Conservation (phyloP, 2,888 invertebrate genomes). For the Incurvaria masculella region DNA sequence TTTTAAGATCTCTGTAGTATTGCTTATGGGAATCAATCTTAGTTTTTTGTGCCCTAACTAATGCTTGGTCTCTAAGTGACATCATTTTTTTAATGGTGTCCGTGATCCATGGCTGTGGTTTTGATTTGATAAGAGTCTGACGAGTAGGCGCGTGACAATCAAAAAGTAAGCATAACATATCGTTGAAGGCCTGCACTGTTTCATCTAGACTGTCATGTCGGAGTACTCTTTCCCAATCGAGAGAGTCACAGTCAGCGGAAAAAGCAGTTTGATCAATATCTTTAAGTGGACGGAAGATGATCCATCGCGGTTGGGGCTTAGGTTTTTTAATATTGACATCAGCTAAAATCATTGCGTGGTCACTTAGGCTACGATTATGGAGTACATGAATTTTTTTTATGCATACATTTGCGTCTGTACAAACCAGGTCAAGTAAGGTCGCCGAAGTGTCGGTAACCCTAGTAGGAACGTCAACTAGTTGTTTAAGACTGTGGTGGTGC, state of each 20-base stretch:
- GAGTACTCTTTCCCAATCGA: background rate
- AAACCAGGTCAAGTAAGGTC: constrained; percentile 1
- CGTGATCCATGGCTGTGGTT: too few species aligned
- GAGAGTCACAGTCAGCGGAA: background rate
- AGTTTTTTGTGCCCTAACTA: too few species aligned
- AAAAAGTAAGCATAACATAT: background rate
- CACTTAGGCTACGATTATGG: constrained; percentile 1
- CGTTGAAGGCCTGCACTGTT: background rate
- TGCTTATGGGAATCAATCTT: background rate
- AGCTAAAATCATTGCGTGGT: constrained; percentile 2
- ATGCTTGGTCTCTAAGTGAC: too few species aligned
- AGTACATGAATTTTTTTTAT: background rate
- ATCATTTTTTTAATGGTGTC: too few species aligned
- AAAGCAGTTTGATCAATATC: constrained; percentile 1
- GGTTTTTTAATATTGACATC: background rate
- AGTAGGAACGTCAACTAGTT: constrained; percentile 1
- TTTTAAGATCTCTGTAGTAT: background rate
- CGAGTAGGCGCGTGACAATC: constrained; percentile 1
- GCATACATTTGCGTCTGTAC: constrained; percentile 1
- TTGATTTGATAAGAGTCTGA: too few species aligned
- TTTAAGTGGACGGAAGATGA: background rate
- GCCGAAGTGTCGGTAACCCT: background rate
- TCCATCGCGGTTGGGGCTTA: background rate
- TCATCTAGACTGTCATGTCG: background rate
- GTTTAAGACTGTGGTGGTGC: constrained; percentile 1